A percentile compares a stretch with the other conserved stretches of the same genome.
Evolutionary conservation across 2,888 invertebrate genomes (phyloP).

Genomic region (Drosophila monieri): DNA sequence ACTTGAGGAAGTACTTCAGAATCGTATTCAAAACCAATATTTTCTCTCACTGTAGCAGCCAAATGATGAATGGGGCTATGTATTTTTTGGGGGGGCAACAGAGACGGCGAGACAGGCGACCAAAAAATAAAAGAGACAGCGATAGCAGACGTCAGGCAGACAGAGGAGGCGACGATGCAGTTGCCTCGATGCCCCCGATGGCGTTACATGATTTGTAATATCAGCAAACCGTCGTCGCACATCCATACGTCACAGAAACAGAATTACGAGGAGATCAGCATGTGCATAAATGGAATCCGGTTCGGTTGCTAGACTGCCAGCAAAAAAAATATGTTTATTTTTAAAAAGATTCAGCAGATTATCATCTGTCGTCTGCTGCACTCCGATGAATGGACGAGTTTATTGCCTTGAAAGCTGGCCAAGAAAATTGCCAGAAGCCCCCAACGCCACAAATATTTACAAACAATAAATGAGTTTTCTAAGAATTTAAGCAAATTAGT

Average conservation of each 20-base stretch:
- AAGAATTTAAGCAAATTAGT: background rate
- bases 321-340: slow-evolving; percentile 61
- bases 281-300: slow-evolving; percentile 58
- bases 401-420: slow-evolving; percentile 63
- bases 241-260: slow-evolving; percentile 26
- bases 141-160: slow-evolving; percentile 70
- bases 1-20: background rate
- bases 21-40: background rate
- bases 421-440: slow-evolving; percentile 22
- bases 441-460: slow-evolving; percentile 11
- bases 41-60: slow-evolving; percentile 7
- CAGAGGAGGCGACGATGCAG: slow-evolving; percentile 37
- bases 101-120: slow-evolving; percentile 18
- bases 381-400: slow-evolving; percentile 55
- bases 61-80: slow-evolving; percentile 65
- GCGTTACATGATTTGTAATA: slow-evolving; percentile 78
- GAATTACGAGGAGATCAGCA: slow-evolving; percentile 15
- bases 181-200: slow-evolving; percentile 22
- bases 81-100: slow-evolving; percentile 15
- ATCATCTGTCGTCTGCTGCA: slow-evolving; percentile 67
- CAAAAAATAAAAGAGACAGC: slow-evolving; percentile 10
- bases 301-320: slow-evolving; percentile 39
- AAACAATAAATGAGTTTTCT: background rate
- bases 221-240: slow-evolving; percentile 55
- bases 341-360: slow-evolving; percentile 68